These are phyloP conservation scores for Corythaeola cristata DNA, from an alignment of 2,113 vertebrate species.

Conservation along the genomic window DNA sequence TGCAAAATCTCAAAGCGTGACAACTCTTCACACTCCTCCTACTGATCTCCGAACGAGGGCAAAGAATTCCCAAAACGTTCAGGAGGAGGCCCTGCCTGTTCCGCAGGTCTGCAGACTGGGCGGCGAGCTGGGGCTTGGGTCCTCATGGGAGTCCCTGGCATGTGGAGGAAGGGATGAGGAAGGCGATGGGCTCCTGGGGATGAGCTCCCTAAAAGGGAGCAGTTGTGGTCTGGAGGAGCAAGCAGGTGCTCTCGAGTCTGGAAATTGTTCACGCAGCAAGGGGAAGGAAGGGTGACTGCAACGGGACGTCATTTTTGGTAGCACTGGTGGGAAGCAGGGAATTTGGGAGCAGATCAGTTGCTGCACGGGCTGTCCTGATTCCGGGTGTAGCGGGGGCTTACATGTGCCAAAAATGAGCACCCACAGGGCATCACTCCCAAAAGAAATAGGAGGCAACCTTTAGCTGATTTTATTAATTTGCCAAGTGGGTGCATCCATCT, in stretches of 20 bases:
- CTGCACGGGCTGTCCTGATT: neutral
- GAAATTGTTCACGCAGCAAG: neutral
- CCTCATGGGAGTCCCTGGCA: too few relatives aligned
- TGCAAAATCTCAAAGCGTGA: neutral
- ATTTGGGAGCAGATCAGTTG: neutral
- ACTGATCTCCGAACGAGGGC: neutral
- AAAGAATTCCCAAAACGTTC: neutral
- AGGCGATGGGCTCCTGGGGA: neutral
- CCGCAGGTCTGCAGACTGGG: neutral
- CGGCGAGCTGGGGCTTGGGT: accelerated
- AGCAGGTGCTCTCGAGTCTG: neutral
- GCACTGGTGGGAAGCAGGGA: neutral
- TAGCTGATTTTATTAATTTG: neutral
- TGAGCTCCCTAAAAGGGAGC: neutral
- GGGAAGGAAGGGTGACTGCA: neutral
- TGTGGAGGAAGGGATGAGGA: accelerated
- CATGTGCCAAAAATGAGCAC: neutral
- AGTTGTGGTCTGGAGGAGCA: neutral
- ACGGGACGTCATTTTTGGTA: neutral
- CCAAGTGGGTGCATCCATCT: neutral
- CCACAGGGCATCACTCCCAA: neutral
- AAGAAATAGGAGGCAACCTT: neutral
- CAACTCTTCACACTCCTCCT: neutral
- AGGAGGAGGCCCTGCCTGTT: neutral
- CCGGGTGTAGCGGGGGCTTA: accelerated